A percentile compares a stretch with the other conserved stretches of the same genome.
These are phyloP conservation scores for Drosophila antonietae DNA, from an alignment of 2,888 invertebrate species.

Conservation along the genomic window DNA sequence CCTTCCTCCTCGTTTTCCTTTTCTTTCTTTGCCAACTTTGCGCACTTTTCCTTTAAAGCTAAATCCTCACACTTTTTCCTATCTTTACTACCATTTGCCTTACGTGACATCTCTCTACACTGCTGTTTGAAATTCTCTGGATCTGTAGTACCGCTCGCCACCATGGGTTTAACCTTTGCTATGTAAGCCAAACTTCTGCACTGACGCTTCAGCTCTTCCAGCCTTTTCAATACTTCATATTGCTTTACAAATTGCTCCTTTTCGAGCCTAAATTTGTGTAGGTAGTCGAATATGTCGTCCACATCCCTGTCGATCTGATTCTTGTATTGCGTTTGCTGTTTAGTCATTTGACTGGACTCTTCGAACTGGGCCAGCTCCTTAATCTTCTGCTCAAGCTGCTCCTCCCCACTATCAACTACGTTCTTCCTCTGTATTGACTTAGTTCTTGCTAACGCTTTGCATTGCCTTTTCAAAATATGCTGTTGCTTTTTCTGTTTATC, in stretches of 20 bases:
- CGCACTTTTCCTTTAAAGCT: too few species aligned
- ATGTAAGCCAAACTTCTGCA: slow-evolving; percentile 5
- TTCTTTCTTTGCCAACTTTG: neutral
- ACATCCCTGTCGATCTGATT: neutral
- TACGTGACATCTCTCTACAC: slow-evolving; percentile 1
- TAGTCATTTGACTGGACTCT: neutral
- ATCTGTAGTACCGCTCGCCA: neutral
- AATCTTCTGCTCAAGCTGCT: neutral
- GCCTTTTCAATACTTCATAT: neutral
- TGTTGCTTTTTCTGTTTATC: slow-evolving; percentile 5
- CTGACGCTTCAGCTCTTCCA: slow-evolving; percentile 1
- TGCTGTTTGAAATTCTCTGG: neutral
- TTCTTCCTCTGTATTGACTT: neutral
- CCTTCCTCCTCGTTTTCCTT: neutral
- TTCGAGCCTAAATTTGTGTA: neutral
- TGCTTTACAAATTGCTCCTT: neutral
- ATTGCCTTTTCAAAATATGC: slow-evolving; percentile 1
- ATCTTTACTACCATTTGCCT: neutral
- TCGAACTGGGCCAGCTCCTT: neutral
- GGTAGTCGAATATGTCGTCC: neutral
- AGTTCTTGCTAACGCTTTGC: neutral
- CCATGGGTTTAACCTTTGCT: neutral
- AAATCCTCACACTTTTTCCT: neutral
- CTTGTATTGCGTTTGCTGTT: neutral
- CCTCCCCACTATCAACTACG: neutral